Base-by-base conservation (phyloP, 2,888 invertebrate species). In the Oscheius sp. region DNA sequence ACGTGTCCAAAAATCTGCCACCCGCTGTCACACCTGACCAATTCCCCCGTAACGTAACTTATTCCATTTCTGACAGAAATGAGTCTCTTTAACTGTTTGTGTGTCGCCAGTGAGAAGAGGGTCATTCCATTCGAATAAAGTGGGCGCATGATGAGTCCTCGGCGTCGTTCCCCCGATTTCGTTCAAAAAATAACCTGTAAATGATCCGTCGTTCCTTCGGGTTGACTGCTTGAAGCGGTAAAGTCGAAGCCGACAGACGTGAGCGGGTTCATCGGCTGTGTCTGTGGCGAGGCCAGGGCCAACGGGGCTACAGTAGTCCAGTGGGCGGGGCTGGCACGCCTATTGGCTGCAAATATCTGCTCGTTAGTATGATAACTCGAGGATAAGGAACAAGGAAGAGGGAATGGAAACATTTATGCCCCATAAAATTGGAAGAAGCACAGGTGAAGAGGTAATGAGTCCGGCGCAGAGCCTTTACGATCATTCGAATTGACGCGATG, bases 211-310 rank as follows among this genome's bases (percentile, higher is more conserved):
- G 68, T 55, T 70, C 78, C 76, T 59, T 81, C 80, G 33, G 80
- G 80, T 55, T 81, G 81, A 76, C 76, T 79, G 74, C 33, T 76
- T 70, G 83, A 76, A 55, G 83, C 75, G 53, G 68, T 32, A 71
- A 81, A 83, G 60, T 83, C 81, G 77, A 83, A 83, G 50, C 78
- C 78, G 62, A 71, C 70, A 42, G 70, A 70, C 70, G 76, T 55
- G 73, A 70, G 76, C 66, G 79, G 77, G 21, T 77, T 76, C 73
- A 76, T 78, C 73, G 77, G 62, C n/a, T n/a, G 50, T 47, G 50
- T 32, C 53, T 33, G 48, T 33, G 32, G 63, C 51, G 60, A 72
- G 65, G 73, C 73, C 65, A 42, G 63, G 13, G 73, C 35, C 65
- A 32, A 42, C 42, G 42, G 37, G 48, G 35, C 68, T 68, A 68